phyloP scores from a whole-genome alignment of 2,888 invertebrate genomes.

The Chorisops tibialis region DNA sequence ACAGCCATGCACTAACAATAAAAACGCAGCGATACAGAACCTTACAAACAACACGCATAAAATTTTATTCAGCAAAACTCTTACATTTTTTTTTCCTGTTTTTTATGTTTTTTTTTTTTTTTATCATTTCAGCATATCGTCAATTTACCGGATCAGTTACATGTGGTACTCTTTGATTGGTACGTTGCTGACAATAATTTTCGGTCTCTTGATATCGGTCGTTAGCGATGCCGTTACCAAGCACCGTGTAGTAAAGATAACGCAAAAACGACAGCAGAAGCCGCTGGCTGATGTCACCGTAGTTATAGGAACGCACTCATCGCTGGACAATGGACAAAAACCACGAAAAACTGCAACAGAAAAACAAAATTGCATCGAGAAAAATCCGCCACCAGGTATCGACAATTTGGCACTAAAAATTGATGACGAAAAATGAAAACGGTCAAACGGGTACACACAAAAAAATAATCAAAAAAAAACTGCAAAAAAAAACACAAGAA shows the following conservation, averaged over 20 bases:
- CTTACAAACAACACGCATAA: background rate
- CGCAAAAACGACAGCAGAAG: constrained; percentile 30
- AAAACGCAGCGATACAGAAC: too few species aligned
- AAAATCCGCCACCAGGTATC: constrained; percentile 39
- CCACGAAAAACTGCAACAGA: background rate
- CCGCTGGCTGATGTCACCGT: constrained; percentile 3
- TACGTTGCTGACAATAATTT: constrained; percentile 65
- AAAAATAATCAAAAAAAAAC: too few species aligned
- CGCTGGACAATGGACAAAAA: background rate
- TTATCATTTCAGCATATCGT: constrained; percentile 43
- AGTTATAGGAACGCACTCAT: background rate
- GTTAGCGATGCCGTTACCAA: constrained; percentile 53
- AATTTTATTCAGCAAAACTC: constrained; percentile 1
- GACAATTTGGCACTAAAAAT: constrained; percentile 47
- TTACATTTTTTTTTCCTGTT: background rate
- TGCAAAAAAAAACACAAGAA: too few species aligned
- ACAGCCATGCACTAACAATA: too few species aligned
- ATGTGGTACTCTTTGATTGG: constrained; percentile 88
- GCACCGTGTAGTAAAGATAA: constrained; percentile 44
- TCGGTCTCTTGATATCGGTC: constrained; percentile 72
- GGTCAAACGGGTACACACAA: background rate
- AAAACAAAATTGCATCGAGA: background rate
- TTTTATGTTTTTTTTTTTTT: background rate
- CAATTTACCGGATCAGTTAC: constrained; percentile 76
- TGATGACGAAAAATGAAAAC: constrained; percentile 44